A percentile compares a stretch with the other conserved stretches of the same genome.
These are phyloP conservation scores for Pituophis catenifer DNA, from an alignment of 2,113 vertebrate genomes.

Conservation along the genomic window DNA sequence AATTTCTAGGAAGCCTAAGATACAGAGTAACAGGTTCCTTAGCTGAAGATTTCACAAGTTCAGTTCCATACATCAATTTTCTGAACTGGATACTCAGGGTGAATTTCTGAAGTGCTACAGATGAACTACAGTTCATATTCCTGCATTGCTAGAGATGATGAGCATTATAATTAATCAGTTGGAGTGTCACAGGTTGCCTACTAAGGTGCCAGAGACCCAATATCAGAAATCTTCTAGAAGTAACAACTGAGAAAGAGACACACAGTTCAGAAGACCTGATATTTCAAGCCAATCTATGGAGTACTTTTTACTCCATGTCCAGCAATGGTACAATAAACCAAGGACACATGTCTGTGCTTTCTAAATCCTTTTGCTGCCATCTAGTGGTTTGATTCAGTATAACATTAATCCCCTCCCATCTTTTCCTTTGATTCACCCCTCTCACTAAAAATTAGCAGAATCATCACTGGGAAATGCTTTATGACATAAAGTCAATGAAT, in stretches of 20 bases:
- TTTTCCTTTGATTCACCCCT: not conserved
- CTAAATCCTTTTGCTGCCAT: not conserved
- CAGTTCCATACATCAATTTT: not conserved
- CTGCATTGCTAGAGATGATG: not conserved
- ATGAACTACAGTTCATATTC: not conserved
- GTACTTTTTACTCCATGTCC: not conserved
- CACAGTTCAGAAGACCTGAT: not conserved
- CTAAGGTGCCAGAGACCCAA: not conserved
- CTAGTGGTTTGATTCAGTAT: not conserved
- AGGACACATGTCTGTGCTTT: not conserved
- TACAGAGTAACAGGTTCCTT: not conserved
- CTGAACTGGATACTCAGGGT: not conserved
- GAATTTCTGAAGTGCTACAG: not conserved
- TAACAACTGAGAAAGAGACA: not conserved
- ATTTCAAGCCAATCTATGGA: not conserved
- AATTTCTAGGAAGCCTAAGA: not conserved
- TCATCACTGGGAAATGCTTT: not conserved
- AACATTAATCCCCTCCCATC: not conserved
- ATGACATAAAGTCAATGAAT: not conserved
- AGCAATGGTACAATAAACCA: not conserved
- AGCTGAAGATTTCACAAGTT: not conserved
- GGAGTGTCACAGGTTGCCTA: not conserved
- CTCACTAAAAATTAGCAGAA: not conserved
- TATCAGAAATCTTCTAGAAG: not conserved
- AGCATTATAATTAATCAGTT: not conserved